phyloP scores from a whole-genome alignment of 1,140 invertebrate species.

The Metopolophium dirhodum region DNA sequence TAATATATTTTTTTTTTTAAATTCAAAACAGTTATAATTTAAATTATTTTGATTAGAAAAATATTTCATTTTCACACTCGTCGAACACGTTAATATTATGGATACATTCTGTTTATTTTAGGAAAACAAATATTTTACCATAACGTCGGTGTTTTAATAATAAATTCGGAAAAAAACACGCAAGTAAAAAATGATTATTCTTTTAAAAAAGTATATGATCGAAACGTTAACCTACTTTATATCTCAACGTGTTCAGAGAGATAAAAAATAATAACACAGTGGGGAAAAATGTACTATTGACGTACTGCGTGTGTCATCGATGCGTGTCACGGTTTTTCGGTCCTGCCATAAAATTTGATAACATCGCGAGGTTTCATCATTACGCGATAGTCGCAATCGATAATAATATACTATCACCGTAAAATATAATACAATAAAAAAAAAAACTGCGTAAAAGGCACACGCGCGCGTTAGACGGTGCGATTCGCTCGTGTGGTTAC shows the following conservation, averaged over 20 bases:
- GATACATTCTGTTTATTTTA: background rate
- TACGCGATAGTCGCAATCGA: background rate
- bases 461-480: background rate
- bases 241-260: background rate
- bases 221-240: background rate
- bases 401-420: background rate
- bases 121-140: background rate
- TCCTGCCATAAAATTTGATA: background rate
- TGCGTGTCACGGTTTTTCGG: background rate
- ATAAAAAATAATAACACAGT: background rate
- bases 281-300: background rate
- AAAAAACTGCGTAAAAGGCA: background rate
- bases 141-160: background rate
- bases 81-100: background rate
- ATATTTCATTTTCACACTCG: background rate
- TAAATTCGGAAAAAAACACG: background rate
- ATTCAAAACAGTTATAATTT: background rate
- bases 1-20: background rate
- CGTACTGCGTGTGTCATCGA: background rate
- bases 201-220: background rate
- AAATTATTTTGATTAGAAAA: background rate
- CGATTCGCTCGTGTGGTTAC: background rate
- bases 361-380: background rate
- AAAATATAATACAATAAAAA: background rate
- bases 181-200: background rate